phyloP scores from a whole-genome alignment of 2,888 invertebrate species.

The Notodonta ziczac region DNA sequence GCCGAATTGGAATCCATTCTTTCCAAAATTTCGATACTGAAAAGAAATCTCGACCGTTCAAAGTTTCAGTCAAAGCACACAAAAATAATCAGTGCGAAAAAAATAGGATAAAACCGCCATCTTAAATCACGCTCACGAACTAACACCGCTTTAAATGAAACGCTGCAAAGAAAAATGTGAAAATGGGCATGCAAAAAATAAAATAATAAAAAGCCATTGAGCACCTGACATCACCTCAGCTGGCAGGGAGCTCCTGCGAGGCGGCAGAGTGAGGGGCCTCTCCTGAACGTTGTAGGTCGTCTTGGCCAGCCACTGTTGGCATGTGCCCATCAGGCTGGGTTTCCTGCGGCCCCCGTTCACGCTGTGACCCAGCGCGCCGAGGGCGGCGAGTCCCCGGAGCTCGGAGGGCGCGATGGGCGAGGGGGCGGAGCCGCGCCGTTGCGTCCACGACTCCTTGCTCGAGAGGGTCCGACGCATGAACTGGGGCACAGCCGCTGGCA shows the following conservation, averaged over 20 bases:
- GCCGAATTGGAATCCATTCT: too few species aligned
- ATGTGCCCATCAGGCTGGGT: constrained; percentile 47
- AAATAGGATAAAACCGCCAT: background rate
- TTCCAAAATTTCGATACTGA: too few species aligned
- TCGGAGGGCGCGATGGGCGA: constrained; percentile 58
- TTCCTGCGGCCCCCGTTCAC: constrained; percentile 57
- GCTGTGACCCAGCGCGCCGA: constrained; percentile 50
- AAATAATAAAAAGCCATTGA: constrained; percentile 48
- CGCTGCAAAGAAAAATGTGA: constrained; percentile 18
- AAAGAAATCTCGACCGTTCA: too few species aligned
- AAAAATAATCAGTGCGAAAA: background rate
- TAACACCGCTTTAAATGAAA: background rate
- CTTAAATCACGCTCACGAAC: background rate
- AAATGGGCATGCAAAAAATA: constrained; percentile 33
- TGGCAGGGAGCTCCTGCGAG: constrained; percentile 72
- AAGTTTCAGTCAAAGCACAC: background rate
- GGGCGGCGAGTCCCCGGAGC: constrained; percentile 47
- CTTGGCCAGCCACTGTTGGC: constrained; percentile 64
- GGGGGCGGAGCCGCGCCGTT: constrained; percentile 70
- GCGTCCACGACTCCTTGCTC: constrained; percentile 53
- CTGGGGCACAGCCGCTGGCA: constrained; percentile 51
- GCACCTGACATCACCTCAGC: constrained; percentile 78
- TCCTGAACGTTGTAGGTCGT: constrained; percentile 50
- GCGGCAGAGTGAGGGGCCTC: constrained; percentile 39
- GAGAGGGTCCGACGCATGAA: constrained; percentile 58